Conservation (phyloP, 2,797 vertebrate species). For the Nyctalus aviator region DNA sequence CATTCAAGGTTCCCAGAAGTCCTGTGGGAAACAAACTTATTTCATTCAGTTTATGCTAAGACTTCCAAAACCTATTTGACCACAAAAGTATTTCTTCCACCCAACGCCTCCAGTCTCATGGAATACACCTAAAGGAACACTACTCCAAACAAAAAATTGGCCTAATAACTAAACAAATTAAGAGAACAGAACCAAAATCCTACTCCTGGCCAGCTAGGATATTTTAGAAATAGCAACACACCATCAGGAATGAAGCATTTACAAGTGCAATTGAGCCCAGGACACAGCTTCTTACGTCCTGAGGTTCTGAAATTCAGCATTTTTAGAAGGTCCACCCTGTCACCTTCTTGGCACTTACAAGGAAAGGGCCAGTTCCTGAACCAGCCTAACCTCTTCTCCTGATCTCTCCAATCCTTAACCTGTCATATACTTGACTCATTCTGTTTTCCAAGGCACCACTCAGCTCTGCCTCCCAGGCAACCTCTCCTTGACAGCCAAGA, state of each 20-base stretch:
- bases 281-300: neutral
- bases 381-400: neutral
- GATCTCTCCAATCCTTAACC: neutral
- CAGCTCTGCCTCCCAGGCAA: neutral
- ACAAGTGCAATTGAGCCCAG: neutral
- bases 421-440: neutral
- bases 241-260: slow-evolving; percentile 32
- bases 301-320: neutral
- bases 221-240: slow-evolving; percentile 41
- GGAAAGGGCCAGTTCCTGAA: neutral
- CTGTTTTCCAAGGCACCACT: slow-evolving; percentile 13
- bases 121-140: neutral
- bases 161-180: slow-evolving; percentile 23
- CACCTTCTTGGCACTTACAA: neutral
- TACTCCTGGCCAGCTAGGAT: neutral
- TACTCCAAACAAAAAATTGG: slow-evolving; percentile 1
- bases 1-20: neutral
- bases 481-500: neutral
- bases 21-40: neutral
- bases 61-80: neutral
- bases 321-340: neutral
- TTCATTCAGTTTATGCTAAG: slow-evolving; percentile 33
- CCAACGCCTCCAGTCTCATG: neutral
- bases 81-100: neutral
- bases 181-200: neutral